Base-by-base conservation (phyloP, 2,113 vertebrate species). In the Dromas ardeola region DNA sequence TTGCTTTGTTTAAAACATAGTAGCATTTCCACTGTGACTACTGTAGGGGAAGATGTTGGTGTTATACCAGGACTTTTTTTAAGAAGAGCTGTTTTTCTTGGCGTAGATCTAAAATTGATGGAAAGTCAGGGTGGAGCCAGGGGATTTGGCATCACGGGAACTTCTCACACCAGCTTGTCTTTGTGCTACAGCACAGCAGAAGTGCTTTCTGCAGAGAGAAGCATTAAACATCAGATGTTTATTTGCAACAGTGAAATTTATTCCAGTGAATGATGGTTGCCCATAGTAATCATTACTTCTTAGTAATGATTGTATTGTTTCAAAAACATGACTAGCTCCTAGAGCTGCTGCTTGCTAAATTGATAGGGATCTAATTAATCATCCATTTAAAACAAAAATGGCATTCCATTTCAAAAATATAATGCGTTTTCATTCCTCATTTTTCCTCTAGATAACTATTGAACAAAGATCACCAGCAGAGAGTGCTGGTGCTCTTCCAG, bases 401-500 rank as follows among this genome's bases (percentile, higher is more conserved):
- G 21, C 66, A 73, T 89, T 94, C 55, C 20, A 2, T 66, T 15
- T 88, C 7, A 30, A 93, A 90, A 47, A 15, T 14, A 29, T 30
- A 86, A 40, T 25, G 70, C 34, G 11, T 76, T 91, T 93, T 70
- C 22, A 34, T 49, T 82, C 26, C 62, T 91, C 30, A 1, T 71
- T 78, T 89, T 62, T 72, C 29, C 34, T 56, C 15, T 45, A 4
- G n/a, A 29, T 81, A 93, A 20, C 43, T 62, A 2, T 4, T 38
- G 36, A 87, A 26, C 67, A 38, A 13, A 40, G n/a, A 61, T 94
- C 52, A 58, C 96, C 97, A 97, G 95, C 95, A 97, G 97, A 83
- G 94, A 91, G 95, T 94, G 94, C 96, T 97, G 82, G 49, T 93
- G 79, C 71, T 93, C 97, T 90, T 91, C 71, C 27, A 76, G 58